Evolutionary conservation across 2,888 invertebrate species (phyloP).

Genomic region (Drosophila picticornis): DNA sequence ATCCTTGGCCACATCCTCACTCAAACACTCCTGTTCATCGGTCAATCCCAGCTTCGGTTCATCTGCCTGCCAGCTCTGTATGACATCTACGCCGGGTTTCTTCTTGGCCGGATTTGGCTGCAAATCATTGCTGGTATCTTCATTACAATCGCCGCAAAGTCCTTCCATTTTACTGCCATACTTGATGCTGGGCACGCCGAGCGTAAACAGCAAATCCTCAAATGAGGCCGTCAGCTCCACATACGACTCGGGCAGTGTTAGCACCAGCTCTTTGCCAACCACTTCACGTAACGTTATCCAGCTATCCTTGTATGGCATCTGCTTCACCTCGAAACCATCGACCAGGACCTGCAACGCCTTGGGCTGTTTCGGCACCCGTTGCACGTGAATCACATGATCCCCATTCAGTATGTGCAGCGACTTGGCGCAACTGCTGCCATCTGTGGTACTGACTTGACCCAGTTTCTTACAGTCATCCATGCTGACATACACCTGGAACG

Average conservation of each 20-base stretch:
- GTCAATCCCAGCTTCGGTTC: slow-evolving; percentile 85
- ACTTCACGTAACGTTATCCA: slow-evolving; percentile 88
- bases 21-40: slow-evolving; percentile 86
- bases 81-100: slow-evolving; percentile 83
- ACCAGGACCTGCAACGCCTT: slow-evolving; percentile 82
- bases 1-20: slow-evolving; percentile 85
- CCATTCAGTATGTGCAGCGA: slow-evolving; percentile 89
- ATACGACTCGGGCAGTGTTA: slow-evolving; percentile 89
- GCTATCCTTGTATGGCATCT: slow-evolving; percentile 86
- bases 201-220: slow-evolving; percentile 86
- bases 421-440: slow-evolving; percentile 88
- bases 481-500: slow-evolving; percentile 88
- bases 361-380: slow-evolving; percentile 83
- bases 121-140: slow-evolving; percentile 87
- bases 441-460: slow-evolving; percentile 60
- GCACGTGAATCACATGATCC: slow-evolving; percentile 88
- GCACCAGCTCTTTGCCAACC: slow-evolving; percentile 87
- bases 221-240: slow-evolving; percentile 87
- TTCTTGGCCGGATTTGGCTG: slow-evolving; percentile 86
- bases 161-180: slow-evolving; percentile 91
- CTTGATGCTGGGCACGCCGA: slow-evolving; percentile 90
- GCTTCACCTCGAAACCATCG: slow-evolving; percentile 83
- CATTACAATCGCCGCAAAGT: slow-evolving; percentile 92
- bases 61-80: slow-evolving; percentile 87
- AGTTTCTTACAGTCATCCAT: slow-evolving; percentile 89